Conservation (phyloP, 1,140 invertebrate species). For the Caenorhabditis tropicalis region DNA sequence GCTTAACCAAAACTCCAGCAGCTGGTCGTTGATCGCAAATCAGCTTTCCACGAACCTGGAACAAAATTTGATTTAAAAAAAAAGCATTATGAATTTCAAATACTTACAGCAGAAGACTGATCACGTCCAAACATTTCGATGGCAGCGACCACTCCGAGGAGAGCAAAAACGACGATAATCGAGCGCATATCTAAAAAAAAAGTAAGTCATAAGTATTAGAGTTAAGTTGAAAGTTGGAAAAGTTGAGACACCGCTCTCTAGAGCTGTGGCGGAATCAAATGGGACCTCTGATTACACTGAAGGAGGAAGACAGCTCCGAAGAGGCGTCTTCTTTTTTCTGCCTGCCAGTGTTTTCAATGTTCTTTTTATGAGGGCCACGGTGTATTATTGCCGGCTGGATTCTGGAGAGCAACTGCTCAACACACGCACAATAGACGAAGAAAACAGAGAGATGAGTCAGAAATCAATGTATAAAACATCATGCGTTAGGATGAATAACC, state of each 20-base stretch:
- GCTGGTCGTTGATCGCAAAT: constrained; percentile 53
- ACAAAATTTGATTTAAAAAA: background rate
- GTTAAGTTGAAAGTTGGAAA: background rate
- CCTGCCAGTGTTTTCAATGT: constrained; percentile 37
- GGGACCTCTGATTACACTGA: background rate
- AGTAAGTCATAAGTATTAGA: background rate
- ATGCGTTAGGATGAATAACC: background rate
- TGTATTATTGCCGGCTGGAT: background rate
- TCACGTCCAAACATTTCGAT: constrained; percentile 51
- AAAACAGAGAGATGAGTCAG: constrained; percentile 4
- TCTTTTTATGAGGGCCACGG: constrained; percentile 34
- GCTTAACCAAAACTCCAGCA: constrained; percentile 52
- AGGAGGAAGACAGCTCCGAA: background rate
- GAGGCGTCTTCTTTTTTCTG: background rate
- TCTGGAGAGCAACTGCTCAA: constrained; percentile 19
- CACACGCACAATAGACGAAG: background rate
- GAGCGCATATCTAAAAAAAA: constrained; percentile 44
- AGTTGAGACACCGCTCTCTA: background rate
- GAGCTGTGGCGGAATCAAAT: background rate
- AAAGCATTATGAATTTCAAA: background rate
- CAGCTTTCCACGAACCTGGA: constrained; percentile 49
- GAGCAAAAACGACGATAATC: background rate
- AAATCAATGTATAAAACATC: constrained; percentile 5
- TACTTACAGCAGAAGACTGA: constrained; percentile 48
- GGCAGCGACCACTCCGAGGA: constrained; percentile 37